Evolutionary conservation across 2,797 vertebrate genomes (phyloP), one percentile per base, ranked within the genome.

Genomic region (Silurus lanzhouensis): DNA sequence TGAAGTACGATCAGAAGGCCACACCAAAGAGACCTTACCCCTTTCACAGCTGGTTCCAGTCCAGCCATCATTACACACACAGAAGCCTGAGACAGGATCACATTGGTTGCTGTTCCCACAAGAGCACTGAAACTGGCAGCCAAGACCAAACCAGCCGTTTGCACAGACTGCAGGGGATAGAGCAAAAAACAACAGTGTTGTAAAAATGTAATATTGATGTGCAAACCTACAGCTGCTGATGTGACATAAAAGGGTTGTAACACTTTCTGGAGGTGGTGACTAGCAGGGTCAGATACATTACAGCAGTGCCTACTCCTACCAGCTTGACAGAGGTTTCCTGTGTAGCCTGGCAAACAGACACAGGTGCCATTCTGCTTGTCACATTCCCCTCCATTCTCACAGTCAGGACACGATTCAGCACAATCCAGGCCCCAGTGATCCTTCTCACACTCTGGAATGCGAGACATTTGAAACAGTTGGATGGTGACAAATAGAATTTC

Each of bases 341-440:
- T 82, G 75, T 93, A 95, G 66, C 96, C 96, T 0, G 95, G 92
- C 0, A 22, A 86, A 68, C 96, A 97, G 5, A 87, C 25, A 60
- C 96, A 97, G 79, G 84, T 66, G n/a, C 96, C 96, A 0, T 94
- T 93, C 86, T 83, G 31, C 0, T 90, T 94, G 64, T 94, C 89
- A 61, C 96, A 97, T 88, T 78, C 76, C 13, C 90, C 95, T 0
- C 90, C 90, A 0, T 96, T 94, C 17, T 93, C 91, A 5, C 96
- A 97, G 0, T 60, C 61, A 0, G 91, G 94, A 85, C 96, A 97
- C 27, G 93, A 89, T 88, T 94, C 91, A 88, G 95, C 94, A 89
- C 96, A 97, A 86, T 95, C 95, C 0, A 83, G 86, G 0, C 96
- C 96, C 96, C 96, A 97, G 80, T 0, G 94, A 4, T 95, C 96